A percentile compares a stretch with the other conserved stretches of the same genome.
Conservation (phyloP, 2,113 vertebrate species). For the Elaphurus davidianus region DNA sequence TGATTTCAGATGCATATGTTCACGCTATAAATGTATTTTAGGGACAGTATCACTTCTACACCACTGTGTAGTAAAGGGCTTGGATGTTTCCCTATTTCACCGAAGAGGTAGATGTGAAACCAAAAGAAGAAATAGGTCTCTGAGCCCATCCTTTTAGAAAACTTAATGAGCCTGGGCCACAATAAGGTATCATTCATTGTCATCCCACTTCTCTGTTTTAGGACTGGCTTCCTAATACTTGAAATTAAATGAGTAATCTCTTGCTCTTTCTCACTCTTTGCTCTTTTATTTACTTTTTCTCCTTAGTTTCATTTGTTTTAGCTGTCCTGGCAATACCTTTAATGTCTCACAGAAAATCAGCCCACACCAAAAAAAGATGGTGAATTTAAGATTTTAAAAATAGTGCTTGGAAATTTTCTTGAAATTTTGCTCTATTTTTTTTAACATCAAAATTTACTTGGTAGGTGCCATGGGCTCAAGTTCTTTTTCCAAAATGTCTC, state of each 20-base stretch:
- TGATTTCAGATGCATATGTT: not conserved
- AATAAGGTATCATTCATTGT: not conserved
- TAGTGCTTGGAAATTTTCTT: not conserved
- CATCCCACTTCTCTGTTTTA: not conserved
- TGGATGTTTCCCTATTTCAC: not conserved
- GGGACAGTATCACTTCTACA: not conserved
- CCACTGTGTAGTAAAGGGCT: not conserved
- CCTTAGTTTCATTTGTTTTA: not conserved
- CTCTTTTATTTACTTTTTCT: not conserved
- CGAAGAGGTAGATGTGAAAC: not conserved
- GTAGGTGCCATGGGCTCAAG: not conserved
- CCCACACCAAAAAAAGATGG: not conserved
- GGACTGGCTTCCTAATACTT: not conserved
- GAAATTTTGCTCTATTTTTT: not conserved
- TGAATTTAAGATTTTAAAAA: not conserved
- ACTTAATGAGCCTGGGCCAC: not conserved
- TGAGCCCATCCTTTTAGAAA: not conserved
- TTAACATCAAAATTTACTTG: not conserved
- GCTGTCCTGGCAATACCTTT: not conserved
- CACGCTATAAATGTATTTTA: not conserved
- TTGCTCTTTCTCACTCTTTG: not conserved
- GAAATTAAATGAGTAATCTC: not conserved
- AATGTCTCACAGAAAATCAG: not conserved
- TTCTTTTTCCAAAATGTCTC: not conserved
- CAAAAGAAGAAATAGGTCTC: not conserved